Base-by-base conservation (phyloP, 2,888 invertebrate genomes). In the Camponotus fellah region DNA sequence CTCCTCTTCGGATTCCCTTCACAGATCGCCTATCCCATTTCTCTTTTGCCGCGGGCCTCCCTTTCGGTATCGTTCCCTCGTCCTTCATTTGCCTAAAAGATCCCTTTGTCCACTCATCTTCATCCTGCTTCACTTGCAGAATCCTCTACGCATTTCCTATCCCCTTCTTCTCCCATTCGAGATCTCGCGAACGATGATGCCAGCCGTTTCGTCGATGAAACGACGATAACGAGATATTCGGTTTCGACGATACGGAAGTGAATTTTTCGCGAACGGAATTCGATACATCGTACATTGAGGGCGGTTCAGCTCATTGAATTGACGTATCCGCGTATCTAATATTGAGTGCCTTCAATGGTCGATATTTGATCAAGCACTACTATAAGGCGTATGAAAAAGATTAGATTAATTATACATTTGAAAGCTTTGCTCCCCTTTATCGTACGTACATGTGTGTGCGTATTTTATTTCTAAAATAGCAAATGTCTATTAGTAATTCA, bases 81-180 rank as follows among this genome's bases (percentile, higher is more conserved):
- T 88, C 85, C 91, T 91, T 91, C 90, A 91, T 90, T 90, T 90
- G 89, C 91, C 89, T 90, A 90, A 90, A 89, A 90, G 90, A 90
- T 86, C 90, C 88, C 88, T 91, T 90, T 90, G 90, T 90, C 89
- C 91, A 89, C 91, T 90, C 87, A 86, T 89, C 91, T 89, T 90
- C 89, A 74, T 86, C 75, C 86, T 76, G 87, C 85, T 82, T 90
- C 90, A 80, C 90, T 87, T 60, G 85, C 85, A 68, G 87, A 86
- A 74, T 83, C 82, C 82, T 84, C 77, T 66, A 37, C 79, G 53
- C 71, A 79, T 81, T 62, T 66, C 43, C 72, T 49, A 72, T n/a
- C 34, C 58, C 60, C 72, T 26, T 34, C 56, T 37, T 46, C 65
- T 46, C 32, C 82, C 40, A 64, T 53, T 56, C 34, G 76, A 40